These are phyloP conservation scores for Macquaria australasica DNA, from an alignment of 2,113 vertebrate genomes.

Conservation along the genomic window DNA sequence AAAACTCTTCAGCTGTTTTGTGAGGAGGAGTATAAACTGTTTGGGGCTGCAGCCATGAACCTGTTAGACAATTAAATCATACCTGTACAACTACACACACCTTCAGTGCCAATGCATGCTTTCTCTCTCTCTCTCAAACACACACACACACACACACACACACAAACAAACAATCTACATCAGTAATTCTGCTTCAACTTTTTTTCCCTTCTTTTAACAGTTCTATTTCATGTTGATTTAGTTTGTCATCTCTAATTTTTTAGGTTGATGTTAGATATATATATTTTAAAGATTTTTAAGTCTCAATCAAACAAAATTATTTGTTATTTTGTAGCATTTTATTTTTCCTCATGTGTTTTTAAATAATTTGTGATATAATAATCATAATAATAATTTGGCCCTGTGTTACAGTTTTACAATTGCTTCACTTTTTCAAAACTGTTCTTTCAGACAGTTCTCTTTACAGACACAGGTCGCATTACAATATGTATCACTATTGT, in stretches of 20 bases:
- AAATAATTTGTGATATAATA: background rate
- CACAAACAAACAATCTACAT: background rate
- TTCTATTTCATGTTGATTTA: too few relatives aligned
- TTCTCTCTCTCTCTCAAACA: background rate
- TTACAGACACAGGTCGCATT: background rate
- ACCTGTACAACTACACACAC: constrained; percentile 18
- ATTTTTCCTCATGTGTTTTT: background rate
- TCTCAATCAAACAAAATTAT: background rate
- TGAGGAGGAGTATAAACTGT: background rate
- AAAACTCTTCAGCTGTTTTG: background rate
- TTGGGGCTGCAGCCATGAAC: background rate
- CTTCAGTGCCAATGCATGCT: background rate
- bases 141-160: background rate
- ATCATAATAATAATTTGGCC: too few relatives aligned
- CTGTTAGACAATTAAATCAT: background rate
- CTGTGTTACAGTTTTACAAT: background rate
- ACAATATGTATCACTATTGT: background rate
- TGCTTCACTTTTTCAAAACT: background rate
- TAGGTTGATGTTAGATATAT: too few relatives aligned
- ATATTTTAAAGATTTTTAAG: too few relatives aligned
- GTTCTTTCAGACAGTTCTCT: background rate
- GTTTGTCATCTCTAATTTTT: too few relatives aligned
- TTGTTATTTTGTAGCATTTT: background rate
- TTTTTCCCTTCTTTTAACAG: background rate
- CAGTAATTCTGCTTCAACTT: background rate